phyloP scores from a whole-genome alignment of 92 coral and sea anemone genomes.

The Phenganax stokvisi region DNA sequence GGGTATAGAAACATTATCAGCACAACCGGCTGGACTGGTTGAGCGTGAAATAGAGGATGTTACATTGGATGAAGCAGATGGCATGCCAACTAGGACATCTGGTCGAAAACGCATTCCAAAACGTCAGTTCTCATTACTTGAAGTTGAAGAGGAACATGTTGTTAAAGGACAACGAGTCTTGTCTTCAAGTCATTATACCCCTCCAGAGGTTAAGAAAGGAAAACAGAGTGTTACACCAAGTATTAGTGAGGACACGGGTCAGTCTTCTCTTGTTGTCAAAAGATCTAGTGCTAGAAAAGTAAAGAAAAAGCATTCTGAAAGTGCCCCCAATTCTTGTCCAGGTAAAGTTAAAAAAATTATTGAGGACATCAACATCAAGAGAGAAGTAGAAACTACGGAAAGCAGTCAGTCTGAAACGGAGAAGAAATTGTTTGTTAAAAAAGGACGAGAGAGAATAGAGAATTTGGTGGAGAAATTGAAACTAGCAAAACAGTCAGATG shows the following conservation, averaged over 20 bases:
- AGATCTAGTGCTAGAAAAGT: slow-evolving; percentile 25
- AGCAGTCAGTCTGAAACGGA: slow-evolving; percentile 38
- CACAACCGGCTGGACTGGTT: slow-evolving; percentile 7
- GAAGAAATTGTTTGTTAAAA: slow-evolving; percentile 28
- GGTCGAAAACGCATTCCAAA: slow-evolving; percentile 20
- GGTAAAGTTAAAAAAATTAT: slow-evolving; percentile 17
- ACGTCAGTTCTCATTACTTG: slow-evolving; percentile 35
- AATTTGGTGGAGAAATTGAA: neutral
- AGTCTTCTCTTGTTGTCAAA: slow-evolving; percentile 19
- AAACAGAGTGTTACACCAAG: neutral
- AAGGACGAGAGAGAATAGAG: slow-evolving; percentile 14
- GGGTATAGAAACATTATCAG: neutral
- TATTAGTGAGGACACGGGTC: neutral
- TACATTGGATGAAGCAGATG: slow-evolving; percentile 15
- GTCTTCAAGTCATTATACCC: neutral
- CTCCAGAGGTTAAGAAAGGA: slow-evolving; percentile 9
- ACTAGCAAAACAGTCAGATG: slow-evolving; percentile 19
- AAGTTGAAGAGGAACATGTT: neutral
- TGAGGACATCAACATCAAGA: slow-evolving; percentile 7
- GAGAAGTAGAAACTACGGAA: slow-evolving; percentile 5
- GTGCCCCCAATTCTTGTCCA: neutral
- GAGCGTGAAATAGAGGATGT: slow-evolving; percentile 11
- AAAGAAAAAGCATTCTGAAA: neutral
- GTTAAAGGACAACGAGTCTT: slow-evolving; percentile 4
- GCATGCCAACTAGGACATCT: slow-evolving; percentile 12